Evolutionary conservation across 2,888 invertebrate genomes (phyloP), one percentile per base, ranked within the genome.

Genomic region (Orthosia cruda): DNA sequence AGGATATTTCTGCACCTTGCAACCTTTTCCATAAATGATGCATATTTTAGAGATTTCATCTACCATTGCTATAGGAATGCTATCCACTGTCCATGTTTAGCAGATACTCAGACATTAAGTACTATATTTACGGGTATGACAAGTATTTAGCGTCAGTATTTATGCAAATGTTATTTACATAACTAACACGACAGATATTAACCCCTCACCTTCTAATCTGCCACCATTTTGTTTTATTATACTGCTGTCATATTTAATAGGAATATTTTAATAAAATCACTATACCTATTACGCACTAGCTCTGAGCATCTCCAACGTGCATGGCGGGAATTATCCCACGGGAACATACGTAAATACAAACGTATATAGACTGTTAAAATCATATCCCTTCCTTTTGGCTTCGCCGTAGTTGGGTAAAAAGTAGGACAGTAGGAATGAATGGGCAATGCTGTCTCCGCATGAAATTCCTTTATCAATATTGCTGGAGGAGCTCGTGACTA

Each of bases 181-280:
- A 79, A 57, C 62, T 58, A 57, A 45, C 16, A 16, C n/a, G n/a
- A 50, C n/a, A 16, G 13, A 23, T 32, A 15, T 62, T 74, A 74
- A 69, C 81, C 75, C 26, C 13, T 80, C 15, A 66, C 75, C 81
- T 66, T 58, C 2, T 58, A 65, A 65, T 74, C 75, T n/a, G 20
- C n/a, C 2, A 40, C 49, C 40, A 69, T 62, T 58, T 61, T 61
- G 47, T 26, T 23, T 12, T 62, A 58, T 58, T 54, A 79, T 58
- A 54, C 18, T 62, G 45, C 23, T 62, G 80, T 68, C 67, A 65
- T 26, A 50, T 74, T 64, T 50, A n/a, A 65, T 32, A 59, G 52
- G 20, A 65, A 47, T 59, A 23, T 52, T 65, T 65, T 11, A 47
- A 52, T 75, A 5, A 9, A 32, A 32, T 26, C 61, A 15, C 3